phyloP scores from a whole-genome alignment of 2,797 vertebrate species.

The Hydrolagus colliei region DNA sequence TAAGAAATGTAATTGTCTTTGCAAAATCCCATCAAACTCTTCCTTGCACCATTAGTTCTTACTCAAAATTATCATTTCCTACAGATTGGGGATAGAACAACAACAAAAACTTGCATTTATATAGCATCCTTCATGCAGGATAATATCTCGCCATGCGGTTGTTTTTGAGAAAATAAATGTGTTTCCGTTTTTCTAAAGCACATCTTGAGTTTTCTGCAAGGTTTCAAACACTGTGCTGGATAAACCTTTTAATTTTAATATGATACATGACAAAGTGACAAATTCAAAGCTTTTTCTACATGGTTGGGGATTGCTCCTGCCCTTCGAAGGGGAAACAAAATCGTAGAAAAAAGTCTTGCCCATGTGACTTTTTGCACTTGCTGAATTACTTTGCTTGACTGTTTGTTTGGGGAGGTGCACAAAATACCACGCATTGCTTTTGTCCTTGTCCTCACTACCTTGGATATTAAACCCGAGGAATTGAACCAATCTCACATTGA shows the following conservation, averaged over 20 bases:
- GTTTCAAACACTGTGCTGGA: neutral
- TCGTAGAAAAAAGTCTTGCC: neutral
- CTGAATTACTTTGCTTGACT: slow-evolving; percentile 43
- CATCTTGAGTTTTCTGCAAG: neutral
- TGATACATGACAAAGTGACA: neutral
- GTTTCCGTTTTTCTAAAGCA: no score
- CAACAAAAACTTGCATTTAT: no score
- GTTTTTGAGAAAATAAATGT: no score
- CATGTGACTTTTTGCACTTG: slow-evolving; percentile 18
- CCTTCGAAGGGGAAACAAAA: neutral
- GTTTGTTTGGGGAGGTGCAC: slow-evolving; percentile 59
- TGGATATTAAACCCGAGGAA: slow-evolving; percentile 42
- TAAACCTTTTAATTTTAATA: neutral
- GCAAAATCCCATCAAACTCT: neutral
- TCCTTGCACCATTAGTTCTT: neutral
- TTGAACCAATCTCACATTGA: slow-evolving; percentile 57
- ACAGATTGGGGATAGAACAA: no score
- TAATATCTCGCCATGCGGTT: neutral
- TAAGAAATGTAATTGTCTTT: neutral
- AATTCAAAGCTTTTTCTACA: neutral
- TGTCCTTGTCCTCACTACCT: slow-evolving; percentile 44
- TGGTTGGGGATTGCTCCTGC: neutral
- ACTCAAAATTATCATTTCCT: neutral
- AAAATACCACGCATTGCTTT: slow-evolving; percentile 49
- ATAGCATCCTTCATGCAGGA: no score